Evolutionary conservation across 2,888 invertebrate genomes (phyloP), one percentile per base, ranked within the genome.

Genomic region (Bedellia somnulentella): DNA sequence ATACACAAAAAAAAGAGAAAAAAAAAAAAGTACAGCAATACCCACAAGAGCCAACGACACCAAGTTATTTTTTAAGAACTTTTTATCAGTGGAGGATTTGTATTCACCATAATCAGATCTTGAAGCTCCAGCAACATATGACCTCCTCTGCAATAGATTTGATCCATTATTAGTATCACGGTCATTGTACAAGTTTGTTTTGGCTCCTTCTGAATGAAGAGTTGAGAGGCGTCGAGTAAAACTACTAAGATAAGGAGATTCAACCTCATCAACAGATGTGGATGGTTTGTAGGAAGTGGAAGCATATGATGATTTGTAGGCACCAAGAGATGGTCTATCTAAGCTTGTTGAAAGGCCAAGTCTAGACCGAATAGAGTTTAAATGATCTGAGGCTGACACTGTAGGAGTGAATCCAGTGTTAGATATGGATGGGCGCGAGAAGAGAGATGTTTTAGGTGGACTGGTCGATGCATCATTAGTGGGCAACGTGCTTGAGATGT

Each of bases 211-310:
- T 1, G 73, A 44, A 37, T 75, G 71, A 3, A 75, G 44, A 4
- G 73, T 36, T 9, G 81, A 78, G 35, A 86, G 52, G 35, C 84
- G 77, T 34, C 80, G 71, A 1, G 86, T 85, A 42, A 86, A 87
- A 46, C 83, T 86, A 45, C 85, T 86, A 45, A 86, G 62, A 55
- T 82, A 86, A 30, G 86, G 85, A 42, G 85, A 82, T 48, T 85
- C 83, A 36, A 78, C 77, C 49, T 80, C 76, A 41, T 77, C 71
- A 31, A 64, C 58, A 3, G 71, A 58, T 18, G 60, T 61, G 13
- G 64, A 55, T 2, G 63, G 64, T 35, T 60, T 66, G 33, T 62
- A 70, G 40, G 50, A 55, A 43, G 40, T 63, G 30, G 58, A 40
- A 5, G 54, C 36, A 36, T 49, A 70, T 29, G 42, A 59, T 8